Conservation (phyloP, 1,140 invertebrate species). For the Leptopilina clavipes region DNA sequence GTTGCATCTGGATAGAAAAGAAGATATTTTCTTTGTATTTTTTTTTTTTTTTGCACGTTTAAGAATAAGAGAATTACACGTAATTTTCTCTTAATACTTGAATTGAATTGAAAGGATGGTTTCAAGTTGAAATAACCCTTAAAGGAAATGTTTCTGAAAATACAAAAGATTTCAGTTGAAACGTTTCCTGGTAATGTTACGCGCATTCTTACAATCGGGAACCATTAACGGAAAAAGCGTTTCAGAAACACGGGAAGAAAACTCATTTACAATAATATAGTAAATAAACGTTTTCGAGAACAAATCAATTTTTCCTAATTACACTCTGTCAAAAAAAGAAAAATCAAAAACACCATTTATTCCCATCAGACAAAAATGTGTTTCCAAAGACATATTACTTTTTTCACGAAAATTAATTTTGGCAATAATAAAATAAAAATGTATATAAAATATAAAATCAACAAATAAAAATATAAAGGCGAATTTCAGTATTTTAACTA, state of each 20-base stretch:
- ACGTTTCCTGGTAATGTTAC: conserved; percentile 12
- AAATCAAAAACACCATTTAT: too few relatives aligned
- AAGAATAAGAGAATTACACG: neutral
- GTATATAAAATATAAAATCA: too few relatives aligned
- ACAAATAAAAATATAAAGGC: too few relatives aligned
- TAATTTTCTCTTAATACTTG: neutral
- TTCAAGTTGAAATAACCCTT: conserved; percentile 14
- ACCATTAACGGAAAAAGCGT: neutral
- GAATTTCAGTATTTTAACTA: too few relatives aligned
- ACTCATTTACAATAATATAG: neutral
- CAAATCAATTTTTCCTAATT: too few relatives aligned
- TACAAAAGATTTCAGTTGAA: neutral
- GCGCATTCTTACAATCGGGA: neutral
- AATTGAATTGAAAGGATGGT: neutral
- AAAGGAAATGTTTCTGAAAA: neutral
- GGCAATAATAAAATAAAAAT: too few relatives aligned
- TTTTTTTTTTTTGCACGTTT: neutral
- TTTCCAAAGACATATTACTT: too few relatives aligned
- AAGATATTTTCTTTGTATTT: neutral
- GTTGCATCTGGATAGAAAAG: neutral
- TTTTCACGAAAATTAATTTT: too few relatives aligned
- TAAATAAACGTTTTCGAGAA: too few relatives aligned
- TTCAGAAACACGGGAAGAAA: neutral
- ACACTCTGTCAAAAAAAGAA: too few relatives aligned
- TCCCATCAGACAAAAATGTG: too few relatives aligned